Conservation (phyloP, 2,113 vertebrate genomes). For the Delphinus delphis region DNA sequence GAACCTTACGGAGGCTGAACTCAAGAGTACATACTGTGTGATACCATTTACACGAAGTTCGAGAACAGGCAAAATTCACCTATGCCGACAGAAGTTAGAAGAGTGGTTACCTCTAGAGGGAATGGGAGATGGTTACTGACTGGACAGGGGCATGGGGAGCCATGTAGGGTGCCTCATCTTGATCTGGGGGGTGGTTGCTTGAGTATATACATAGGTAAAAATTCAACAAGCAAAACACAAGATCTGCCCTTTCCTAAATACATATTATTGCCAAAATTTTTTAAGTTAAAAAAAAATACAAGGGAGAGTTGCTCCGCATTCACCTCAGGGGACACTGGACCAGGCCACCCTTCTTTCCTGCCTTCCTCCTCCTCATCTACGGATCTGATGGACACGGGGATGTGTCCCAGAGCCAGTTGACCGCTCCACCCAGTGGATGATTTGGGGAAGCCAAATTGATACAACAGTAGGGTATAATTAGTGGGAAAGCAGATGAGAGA, state of each 20-base stretch:
- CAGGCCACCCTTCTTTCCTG: not conserved
- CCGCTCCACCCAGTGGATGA: not conserved
- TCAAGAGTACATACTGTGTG: not conserved
- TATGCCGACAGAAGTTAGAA: not conserved
- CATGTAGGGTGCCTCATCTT: not conserved
- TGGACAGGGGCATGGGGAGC: not conserved
- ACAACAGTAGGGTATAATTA: conserved; percentile 23
- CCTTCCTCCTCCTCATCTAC: not conserved
- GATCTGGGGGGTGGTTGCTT: not conserved
- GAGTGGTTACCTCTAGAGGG: not conserved
- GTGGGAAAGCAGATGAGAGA: conserved; percentile 40
- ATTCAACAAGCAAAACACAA: conserved; percentile 22
- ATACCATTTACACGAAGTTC: not conserved
- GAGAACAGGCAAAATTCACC: not conserved
- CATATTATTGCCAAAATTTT: not conserved
- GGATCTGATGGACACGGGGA: not conserved
- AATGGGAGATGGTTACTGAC: not conserved
- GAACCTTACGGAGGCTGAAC: not conserved
- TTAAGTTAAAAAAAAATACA: not conserved
- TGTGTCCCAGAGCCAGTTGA: not conserved
- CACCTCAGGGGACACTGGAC: not conserved
- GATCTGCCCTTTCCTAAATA: not conserved
- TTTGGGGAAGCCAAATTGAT: conserved; percentile 1
- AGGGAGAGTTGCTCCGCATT: not conserved
- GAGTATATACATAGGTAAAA: not conserved